Conservation (phyloP, 2,888 invertebrate genomes). For the Cephus pulcher region DNA sequence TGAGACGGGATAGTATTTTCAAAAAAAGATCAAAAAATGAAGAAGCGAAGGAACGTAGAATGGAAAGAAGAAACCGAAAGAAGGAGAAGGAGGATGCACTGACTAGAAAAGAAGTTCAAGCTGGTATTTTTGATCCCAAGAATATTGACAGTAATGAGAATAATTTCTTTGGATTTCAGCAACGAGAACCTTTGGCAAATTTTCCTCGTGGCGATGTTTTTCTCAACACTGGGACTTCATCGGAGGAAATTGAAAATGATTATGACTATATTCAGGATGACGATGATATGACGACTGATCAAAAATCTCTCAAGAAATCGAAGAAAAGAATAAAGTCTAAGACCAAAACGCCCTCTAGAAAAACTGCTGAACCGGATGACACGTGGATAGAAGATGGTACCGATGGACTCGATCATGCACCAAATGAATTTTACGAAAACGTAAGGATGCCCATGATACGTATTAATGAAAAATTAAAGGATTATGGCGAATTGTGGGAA, state of each 20-base stretch:
- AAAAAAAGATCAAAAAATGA: conserved; percentile 26
- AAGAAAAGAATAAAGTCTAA: neutral
- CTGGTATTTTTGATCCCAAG: conserved; percentile 18
- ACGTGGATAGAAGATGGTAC: conserved; percentile 29
- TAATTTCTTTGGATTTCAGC: conserved; percentile 45
- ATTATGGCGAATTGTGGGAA: conserved; percentile 42
- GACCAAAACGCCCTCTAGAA: neutral
- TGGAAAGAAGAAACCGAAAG: conserved; percentile 19
- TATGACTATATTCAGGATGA: conserved; percentile 34
- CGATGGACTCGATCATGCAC: conserved; percentile 28
- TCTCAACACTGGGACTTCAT: conserved; percentile 26
- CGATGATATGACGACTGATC: neutral
- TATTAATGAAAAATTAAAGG: conserved; percentile 23
- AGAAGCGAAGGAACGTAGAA: conserved; percentile 30
- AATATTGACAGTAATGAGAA: conserved; percentile 38
- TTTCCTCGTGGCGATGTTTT: conserved; percentile 47
- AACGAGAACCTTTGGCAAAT: conserved; percentile 29
- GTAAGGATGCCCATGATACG: conserved; percentile 16
- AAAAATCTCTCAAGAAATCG: neutral
- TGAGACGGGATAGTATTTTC: conserved; percentile 20
- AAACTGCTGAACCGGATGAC: conserved; percentile 19
- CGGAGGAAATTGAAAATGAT: conserved; percentile 21
- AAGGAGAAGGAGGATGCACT: conserved; percentile 23
- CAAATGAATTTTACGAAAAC: conserved; percentile 38
- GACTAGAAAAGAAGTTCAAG: conserved; percentile 14